A percentile compares a stretch with the other conserved stretches of the same genome.
Evolutionary conservation across 37 sponge, comb jelly and placozoan genomes (phyloP).

Genomic region (Ianthella basta): DNA sequence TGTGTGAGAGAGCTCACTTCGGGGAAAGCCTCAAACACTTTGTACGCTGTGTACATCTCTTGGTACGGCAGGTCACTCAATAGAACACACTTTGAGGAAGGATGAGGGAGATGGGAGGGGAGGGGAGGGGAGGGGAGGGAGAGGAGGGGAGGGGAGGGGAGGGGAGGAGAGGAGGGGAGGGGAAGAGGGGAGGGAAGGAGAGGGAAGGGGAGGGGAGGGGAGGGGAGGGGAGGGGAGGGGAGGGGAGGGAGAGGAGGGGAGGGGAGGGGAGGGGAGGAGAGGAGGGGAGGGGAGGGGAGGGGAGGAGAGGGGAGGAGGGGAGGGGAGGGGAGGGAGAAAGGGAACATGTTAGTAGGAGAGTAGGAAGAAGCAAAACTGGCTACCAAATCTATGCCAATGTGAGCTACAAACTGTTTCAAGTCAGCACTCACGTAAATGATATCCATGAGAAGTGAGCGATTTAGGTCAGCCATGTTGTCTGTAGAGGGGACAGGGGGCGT

Average conservation of each 20-base stretch:
- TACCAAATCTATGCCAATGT: not conserved
- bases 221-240: not conserved
- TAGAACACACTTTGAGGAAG: not conserved
- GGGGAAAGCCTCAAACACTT: slow-evolving; percentile 62
- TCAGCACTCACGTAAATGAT: not conserved
- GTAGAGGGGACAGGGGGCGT: too few relatives aligned
- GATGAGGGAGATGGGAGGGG: not conserved
- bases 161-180: too few relatives aligned
- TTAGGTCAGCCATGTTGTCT: too few relatives aligned
- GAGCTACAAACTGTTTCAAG: not conserved
- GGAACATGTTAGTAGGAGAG: too few relatives aligned
- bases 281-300: not conserved
- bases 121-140: not conserved
- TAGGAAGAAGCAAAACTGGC: not conserved
- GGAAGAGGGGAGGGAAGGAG: not conserved
- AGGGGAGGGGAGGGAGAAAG: not conserved
- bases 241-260: not conserved
- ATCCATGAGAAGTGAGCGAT: too few relatives aligned
- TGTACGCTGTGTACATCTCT: slow-evolving; percentile 53
- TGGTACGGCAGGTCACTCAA: slow-evolving; percentile 27
- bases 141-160: not conserved
- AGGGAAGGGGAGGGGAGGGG: too few relatives aligned
- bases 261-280: too few relatives aligned
- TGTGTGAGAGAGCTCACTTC: slow-evolving; percentile 27
- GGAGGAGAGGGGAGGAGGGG: not conserved